These are phyloP conservation scores for Dreissena rostriformis DNA, from an alignment of 1,140 invertebrate species.

Conservation along the genomic window DNA sequence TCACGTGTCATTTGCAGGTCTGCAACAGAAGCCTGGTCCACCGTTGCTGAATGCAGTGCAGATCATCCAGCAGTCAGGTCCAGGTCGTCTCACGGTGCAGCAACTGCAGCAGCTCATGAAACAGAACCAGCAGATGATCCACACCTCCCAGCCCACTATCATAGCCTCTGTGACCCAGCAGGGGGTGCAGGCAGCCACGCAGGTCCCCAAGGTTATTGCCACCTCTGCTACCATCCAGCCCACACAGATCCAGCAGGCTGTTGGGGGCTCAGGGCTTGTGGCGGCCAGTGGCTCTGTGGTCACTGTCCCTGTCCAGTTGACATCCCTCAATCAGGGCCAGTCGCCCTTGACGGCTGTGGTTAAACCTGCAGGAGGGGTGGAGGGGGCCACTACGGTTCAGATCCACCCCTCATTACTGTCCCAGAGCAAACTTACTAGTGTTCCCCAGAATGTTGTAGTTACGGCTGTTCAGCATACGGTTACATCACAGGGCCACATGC, in stretches of 20 bases:
- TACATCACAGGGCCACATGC: slow-evolving; percentile 16
- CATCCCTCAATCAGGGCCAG: slow-evolving; percentile 58
- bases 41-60: slow-evolving; percentile 63
- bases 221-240: slow-evolving; percentile 57
- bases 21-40: slow-evolving; percentile 20
- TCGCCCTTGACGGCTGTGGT: slow-evolving; percentile 54
- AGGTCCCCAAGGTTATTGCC: slow-evolving; percentile 69
- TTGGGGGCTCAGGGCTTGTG: slow-evolving; percentile 38
- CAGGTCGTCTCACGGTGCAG: slow-evolving; percentile 60
- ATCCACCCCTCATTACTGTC: slow-evolving; percentile 61
- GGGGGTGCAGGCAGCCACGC: slow-evolving; percentile 59
- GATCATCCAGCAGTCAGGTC: slow-evolving; percentile 66
- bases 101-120: slow-evolving; percentile 75
- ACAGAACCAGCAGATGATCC: slow-evolving; percentile 66
- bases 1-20: no score
- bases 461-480: slow-evolving; percentile 62
- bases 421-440: slow-evolving; percentile 47
- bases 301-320: slow-evolving; percentile 41
- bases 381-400: slow-evolving; percentile 59
- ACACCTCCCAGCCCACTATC: slow-evolving; percentile 73
- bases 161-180: slow-evolving; percentile 73
- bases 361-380: slow-evolving; percentile 55
- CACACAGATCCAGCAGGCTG: slow-evolving; percentile 65
- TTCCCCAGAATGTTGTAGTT: slow-evolving; percentile 57
- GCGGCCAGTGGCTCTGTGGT: slow-evolving; percentile 36